A percentile compares a stretch with the other conserved stretches of the same genome.
phyloP scores from a whole-genome alignment of 2,888 invertebrate species.

The Lasioglossum pauxillum region DNA sequence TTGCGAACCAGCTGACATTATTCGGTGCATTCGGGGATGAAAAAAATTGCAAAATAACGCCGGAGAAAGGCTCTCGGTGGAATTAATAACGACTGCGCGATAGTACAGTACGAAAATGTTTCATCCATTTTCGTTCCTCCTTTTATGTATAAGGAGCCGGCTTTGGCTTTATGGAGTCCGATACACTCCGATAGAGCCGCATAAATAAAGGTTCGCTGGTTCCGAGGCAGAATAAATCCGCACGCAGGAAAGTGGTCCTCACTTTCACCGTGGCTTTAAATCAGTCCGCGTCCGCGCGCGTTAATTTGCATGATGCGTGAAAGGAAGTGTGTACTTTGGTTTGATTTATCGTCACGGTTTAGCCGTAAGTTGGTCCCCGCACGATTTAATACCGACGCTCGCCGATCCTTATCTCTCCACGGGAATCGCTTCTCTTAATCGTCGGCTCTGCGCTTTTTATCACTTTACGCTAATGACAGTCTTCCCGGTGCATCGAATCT shows the following conservation, averaged over 20 bases:
- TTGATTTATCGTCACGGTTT: constrained; percentile 20
- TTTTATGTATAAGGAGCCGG: constrained; percentile 26
- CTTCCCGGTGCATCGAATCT: not conserved
- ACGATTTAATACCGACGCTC: not conserved
- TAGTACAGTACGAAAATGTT: not conserved
- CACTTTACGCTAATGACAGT: not conserved
- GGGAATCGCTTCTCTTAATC: constrained; percentile 10
- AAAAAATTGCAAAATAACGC: not conserved
- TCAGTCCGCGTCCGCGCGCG: constrained; percentile 28
- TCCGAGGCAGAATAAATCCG: constrained; percentile 18
- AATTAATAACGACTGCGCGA: not conserved
- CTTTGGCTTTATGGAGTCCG: constrained; percentile 67
- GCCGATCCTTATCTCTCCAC: not conserved
- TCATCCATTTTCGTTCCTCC: not conserved
- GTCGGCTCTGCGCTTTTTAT: not conserved
- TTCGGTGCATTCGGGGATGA: not conserved
- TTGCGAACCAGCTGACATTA: not conserved
- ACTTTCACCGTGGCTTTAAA: constrained; percentile 44
- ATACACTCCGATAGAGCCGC: constrained; percentile 47
- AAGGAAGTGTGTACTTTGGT: constrained; percentile 29
- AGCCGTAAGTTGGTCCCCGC: not conserved
- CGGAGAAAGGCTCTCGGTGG: not conserved
- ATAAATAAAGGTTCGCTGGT: constrained; percentile 29
- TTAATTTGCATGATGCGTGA: constrained; percentile 36
- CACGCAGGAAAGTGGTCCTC: constrained; percentile 29